These are phyloP conservation scores for Austrofundulus limnaeus DNA, from an alignment of 2,113 vertebrate genomes.

Conservation along the genomic window DNA sequence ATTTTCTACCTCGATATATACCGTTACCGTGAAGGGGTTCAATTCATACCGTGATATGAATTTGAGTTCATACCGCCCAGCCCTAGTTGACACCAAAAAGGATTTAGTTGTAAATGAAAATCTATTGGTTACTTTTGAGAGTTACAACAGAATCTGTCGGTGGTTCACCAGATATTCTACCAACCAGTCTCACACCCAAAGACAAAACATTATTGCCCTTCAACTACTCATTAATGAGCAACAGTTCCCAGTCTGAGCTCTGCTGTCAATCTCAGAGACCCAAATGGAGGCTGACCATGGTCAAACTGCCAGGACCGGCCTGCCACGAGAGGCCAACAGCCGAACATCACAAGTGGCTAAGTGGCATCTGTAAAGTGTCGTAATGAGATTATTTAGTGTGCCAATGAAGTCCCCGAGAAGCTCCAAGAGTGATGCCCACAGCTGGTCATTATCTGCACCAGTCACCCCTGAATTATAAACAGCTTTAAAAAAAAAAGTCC, in stretches of 20 bases:
- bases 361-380: conserved; percentile 75
- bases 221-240: neutral
- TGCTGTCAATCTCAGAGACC: conserved; percentile 33
- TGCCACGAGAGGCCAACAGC: conserved; percentile 39
- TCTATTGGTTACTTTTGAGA: too few relatives aligned
- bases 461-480: conserved; percentile 63
- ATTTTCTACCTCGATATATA: too few relatives aligned
- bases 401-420: conserved; percentile 60
- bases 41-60: too few relatives aligned
- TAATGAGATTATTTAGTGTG: conserved; percentile 67
- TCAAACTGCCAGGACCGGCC: conserved; percentile 38
- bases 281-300: conserved; percentile 25
- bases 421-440: conserved; percentile 59
- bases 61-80: too few relatives aligned
- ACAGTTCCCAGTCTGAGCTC: conserved; percentile 12
- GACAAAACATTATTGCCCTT: too few relatives aligned
- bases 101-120: too few relatives aligned
- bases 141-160: too few relatives aligned
- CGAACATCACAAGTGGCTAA: conserved; percentile 53
- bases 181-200: too few relatives aligned
- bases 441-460: conserved; percentile 70
- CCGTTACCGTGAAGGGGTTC: too few relatives aligned
- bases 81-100: too few relatives aligned
- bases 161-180: too few relatives aligned
- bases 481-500: conserved; percentile 39